These are phyloP conservation scores for Bungarus multicinctus DNA, from an alignment of 2,113 vertebrate genomes.

Conservation along the genomic window DNA sequence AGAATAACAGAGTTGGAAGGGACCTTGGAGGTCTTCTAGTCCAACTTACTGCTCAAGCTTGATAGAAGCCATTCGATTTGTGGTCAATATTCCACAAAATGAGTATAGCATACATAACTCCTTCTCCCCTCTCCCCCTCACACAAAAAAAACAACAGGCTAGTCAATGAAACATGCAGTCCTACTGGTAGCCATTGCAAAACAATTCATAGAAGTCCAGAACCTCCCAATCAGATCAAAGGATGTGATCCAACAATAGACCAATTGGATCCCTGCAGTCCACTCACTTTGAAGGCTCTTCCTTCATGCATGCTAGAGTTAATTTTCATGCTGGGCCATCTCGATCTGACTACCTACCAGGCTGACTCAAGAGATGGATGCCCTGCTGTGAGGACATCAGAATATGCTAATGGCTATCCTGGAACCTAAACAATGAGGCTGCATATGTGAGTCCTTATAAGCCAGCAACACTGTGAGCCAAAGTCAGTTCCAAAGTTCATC, in stretches of 20 bases:
- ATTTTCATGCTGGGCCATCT: background rate
- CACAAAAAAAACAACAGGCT: background rate
- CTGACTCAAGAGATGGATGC: background rate
- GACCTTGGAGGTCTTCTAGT: background rate
- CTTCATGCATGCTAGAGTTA: background rate
- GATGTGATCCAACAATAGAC: background rate
- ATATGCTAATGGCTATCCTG: background rate
- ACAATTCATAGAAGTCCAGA: background rate
- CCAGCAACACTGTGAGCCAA: background rate
- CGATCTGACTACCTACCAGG: background rate
- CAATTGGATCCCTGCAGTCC: background rate
- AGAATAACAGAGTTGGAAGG: background rate
- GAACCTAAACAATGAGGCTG: background rate
- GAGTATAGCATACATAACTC: background rate
- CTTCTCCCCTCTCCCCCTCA: fast-evolving
- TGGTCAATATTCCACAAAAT: background rate
- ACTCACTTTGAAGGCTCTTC: background rate
- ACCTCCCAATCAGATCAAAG: background rate
- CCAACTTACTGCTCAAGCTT: background rate
- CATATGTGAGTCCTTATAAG: background rate
- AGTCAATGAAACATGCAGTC: background rate
- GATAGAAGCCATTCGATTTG: background rate
- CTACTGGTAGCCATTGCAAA: background rate
- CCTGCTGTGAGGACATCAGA: background rate
- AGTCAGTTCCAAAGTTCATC: background rate